phyloP scores from a whole-genome alignment of 2,113 vertebrate species.

The Callospermophilus lateralis region DNA sequence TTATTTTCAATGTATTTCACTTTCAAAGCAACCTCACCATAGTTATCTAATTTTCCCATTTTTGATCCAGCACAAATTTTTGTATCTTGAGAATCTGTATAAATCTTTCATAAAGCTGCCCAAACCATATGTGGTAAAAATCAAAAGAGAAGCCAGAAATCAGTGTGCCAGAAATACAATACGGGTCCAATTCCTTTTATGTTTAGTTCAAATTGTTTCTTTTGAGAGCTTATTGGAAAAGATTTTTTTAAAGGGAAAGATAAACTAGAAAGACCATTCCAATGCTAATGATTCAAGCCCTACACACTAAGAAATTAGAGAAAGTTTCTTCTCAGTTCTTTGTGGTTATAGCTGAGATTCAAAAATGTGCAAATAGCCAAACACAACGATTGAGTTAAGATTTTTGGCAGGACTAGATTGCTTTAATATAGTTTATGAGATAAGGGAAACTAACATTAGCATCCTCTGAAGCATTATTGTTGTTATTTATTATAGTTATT shows the following conservation, averaged over 20 bases:
- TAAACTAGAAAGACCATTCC: constrained; percentile 79
- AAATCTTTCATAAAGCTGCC: constrained; percentile 55
- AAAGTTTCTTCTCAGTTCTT: constrained; percentile 77
- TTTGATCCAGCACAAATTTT: not conserved
- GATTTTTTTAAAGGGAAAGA: not conserved
- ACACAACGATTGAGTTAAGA: constrained; percentile 75
- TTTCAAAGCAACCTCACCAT: not conserved
- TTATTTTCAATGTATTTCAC: constrained; percentile 3
- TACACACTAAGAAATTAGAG: constrained; percentile 82
- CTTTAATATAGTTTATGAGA: constrained; percentile 20
- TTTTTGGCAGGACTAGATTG: constrained; percentile 66
- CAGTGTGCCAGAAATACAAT: constrained; percentile 66
- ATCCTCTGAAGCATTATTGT: not conserved
- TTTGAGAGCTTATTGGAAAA: constrained; percentile 81
- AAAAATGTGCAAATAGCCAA: constrained; percentile 78
- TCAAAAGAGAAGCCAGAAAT: constrained; percentile 60
- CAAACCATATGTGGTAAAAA: constrained; percentile 36
- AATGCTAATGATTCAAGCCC: constrained; percentile 61
- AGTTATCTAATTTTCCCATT: constrained; percentile 24
- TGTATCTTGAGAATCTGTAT: not conserved
- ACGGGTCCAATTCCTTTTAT: constrained; percentile 77
- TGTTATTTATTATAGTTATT: not conserved
- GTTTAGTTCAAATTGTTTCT: constrained; percentile 80
- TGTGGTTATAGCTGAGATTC: constrained; percentile 78
- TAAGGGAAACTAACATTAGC: not conserved